Percentiles rank a stretch among this genome's conserved stretches.
Evolutionary conservation across 2,888 invertebrate genomes (phyloP).

Genomic region (Erebia aethiops): DNA sequence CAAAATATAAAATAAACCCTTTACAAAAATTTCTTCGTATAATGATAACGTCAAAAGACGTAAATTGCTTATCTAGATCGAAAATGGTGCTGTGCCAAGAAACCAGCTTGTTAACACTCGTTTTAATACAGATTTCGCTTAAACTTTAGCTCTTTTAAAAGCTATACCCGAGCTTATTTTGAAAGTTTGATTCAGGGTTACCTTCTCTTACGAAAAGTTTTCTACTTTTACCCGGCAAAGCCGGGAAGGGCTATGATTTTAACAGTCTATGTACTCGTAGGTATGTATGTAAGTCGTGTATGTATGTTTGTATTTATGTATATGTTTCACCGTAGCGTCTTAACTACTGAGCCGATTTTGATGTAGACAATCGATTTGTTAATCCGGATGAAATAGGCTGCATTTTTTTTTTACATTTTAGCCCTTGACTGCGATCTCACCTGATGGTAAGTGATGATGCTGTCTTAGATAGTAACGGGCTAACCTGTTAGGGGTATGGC

Average conservation of each 20-base stretch:
- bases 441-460: too few relatives aligned
- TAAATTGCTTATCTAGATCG: conserved; percentile 24
- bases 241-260: neutral
- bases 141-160: conserved; percentile 22
- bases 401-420: too few relatives aligned
- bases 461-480: too few relatives aligned
- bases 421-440: too few relatives aligned
- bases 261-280: too few relatives aligned
- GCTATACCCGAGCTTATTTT: conserved; percentile 17
- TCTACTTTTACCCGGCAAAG: neutral
- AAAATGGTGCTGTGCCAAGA: conserved; percentile 29
- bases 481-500: too few relatives aligned
- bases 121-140: conserved; percentile 20
- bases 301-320: too few relatives aligned
- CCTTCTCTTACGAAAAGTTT: neutral
- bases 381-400: too few relatives aligned
- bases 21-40: neutral
- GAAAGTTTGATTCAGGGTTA: conserved; percentile 7
- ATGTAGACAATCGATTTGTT: too few relatives aligned
- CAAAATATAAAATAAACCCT: neutral
- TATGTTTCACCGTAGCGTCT: too few relatives aligned
- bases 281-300: too few relatives aligned
- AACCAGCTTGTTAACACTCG: conserved; percentile 22
- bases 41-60: conserved; percentile 24
- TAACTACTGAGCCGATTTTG: too few relatives aligned